A percentile compares a stretch with the other conserved stretches of the same genome.
Evolutionary conservation across 2,888 invertebrate species (phyloP).

Genomic region (Leptura quadrifasciata): DNA sequence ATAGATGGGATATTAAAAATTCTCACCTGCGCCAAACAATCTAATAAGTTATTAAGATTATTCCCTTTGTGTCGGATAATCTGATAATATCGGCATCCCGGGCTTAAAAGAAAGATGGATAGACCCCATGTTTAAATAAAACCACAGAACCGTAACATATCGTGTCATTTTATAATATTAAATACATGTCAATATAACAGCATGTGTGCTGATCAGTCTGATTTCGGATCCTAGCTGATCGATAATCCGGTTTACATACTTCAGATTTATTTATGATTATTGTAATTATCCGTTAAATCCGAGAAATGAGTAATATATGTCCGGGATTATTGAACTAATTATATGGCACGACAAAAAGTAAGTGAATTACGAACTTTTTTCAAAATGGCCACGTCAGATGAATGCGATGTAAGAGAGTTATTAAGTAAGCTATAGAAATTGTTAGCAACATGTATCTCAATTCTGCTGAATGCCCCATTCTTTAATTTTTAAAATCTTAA

Average conservation of each 20-base stretch:
- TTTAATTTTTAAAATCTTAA: no score
- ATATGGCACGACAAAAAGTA: not conserved
- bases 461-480: no score
- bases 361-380: no score
- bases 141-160: slow-evolving; percentile 28
- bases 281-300: slow-evolving; percentile 4
- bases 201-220: slow-evolving; percentile 29
- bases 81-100: slow-evolving; percentile 53
- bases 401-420: no score
- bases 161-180: slow-evolving; percentile 25
- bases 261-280: slow-evolving; percentile 8
- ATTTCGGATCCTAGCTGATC: not conserved
- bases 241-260: not conserved
- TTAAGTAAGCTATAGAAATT: no score
- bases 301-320: not conserved
- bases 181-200: slow-evolving; percentile 31
- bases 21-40: slow-evolving; percentile 54
- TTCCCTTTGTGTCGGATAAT: slow-evolving; percentile 50
- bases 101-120: slow-evolving; percentile 54
- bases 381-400: no score
- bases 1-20: slow-evolving; percentile 57
- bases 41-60: slow-evolving; percentile 53
- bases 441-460: no score
- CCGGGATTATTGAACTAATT: not conserved
- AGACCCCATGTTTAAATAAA: slow-evolving; percentile 54